Percentiles rank a stretch among this genome's conserved stretches.
Evolutionary conservation across 2,797 vertebrate genomes (phyloP).

Genomic region (Amblyopsis hoosieri): DNA sequence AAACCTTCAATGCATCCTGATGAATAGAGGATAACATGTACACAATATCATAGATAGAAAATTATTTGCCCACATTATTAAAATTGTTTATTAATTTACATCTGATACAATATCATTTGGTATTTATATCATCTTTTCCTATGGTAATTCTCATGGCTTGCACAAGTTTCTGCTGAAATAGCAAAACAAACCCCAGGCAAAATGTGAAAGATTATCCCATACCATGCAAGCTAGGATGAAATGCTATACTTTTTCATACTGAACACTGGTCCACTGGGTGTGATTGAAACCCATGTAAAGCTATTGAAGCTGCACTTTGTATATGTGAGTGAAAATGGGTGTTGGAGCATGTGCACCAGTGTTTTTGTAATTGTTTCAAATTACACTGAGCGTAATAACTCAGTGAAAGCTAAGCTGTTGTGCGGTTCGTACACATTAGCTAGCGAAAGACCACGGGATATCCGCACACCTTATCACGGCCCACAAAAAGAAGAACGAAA

Average conservation of each 20-base stretch:
- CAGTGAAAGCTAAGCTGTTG: constrained; percentile 71
- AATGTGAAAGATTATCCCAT: constrained; percentile 83
- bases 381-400: constrained; percentile 77
- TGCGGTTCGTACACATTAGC: constrained; percentile 66
- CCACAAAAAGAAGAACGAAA: constrained; percentile 18
- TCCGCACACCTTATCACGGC: constrained; percentile 64
- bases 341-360: constrained; percentile 82
- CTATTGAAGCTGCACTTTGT: constrained; percentile 83
- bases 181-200: constrained; percentile 85
- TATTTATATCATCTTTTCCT: constrained; percentile 70
- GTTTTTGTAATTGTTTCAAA: constrained; percentile 85
- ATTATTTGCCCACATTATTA: constrained; percentile 72
- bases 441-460: constrained; percentile 68
- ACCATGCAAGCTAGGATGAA: constrained; percentile 80
- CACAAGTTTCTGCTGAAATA: constrained; percentile 85
- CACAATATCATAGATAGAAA: constrained; percentile 70
- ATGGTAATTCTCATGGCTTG: constrained; percentile 81
- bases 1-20: constrained; percentile 66
- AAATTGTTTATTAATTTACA: constrained; percentile 77
- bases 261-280: constrained; percentile 82
- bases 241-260: constrained; percentile 80
- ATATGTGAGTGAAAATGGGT: constrained; percentile 78
- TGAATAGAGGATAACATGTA: constrained; percentile 52
- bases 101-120: constrained; percentile 73
- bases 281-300: constrained; percentile 84